Conservation (phyloP, 2,888 invertebrate genomes). For the Tiliacea citrago region DNA sequence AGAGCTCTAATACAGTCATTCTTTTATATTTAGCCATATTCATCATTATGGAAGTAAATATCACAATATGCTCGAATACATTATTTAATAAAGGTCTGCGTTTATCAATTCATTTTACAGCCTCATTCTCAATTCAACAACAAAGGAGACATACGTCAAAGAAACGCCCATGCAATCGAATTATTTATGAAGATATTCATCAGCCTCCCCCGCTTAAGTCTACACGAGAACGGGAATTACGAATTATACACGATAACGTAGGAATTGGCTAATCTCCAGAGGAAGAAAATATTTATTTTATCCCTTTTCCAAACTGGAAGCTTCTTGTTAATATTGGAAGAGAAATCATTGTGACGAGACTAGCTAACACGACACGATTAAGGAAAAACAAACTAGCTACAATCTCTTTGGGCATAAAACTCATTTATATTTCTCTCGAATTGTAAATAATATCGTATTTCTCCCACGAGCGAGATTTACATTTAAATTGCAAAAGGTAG, state of each 20-base stretch:
- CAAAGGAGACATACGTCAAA: slow-evolving; percentile 58
- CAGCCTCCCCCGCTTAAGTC: slow-evolving; percentile 53
- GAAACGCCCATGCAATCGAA: slow-evolving; percentile 68
- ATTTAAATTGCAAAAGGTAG: slow-evolving; percentile 44
- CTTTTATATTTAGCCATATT: background rate
- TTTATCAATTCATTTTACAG: background rate
- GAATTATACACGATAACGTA: background rate
- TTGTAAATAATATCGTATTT: slow-evolving; percentile 2
- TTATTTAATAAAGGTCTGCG: background rate
- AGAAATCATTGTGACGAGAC: background rate
- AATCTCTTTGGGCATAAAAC: background rate
- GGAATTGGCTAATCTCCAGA: slow-evolving; percentile 74
- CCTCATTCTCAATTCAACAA: slow-evolving; percentile 46
- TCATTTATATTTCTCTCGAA: background rate
- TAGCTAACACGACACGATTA: background rate
- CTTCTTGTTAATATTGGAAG: background rate
- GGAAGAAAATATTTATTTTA: slow-evolving; percentile 69
- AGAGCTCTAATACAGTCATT: background rate
- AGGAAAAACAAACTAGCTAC: background rate
- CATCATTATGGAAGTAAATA: background rate
- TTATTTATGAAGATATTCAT: slow-evolving; percentile 71
- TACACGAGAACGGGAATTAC: slow-evolving; percentile 54
- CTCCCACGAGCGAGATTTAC: slow-evolving; percentile 9
- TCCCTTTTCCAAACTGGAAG: slow-evolving; percentile 27
- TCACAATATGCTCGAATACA: background rate